Base-by-base conservation (phyloP, 2,797 vertebrate species). In the Rhinogobio ventralis region DNA sequence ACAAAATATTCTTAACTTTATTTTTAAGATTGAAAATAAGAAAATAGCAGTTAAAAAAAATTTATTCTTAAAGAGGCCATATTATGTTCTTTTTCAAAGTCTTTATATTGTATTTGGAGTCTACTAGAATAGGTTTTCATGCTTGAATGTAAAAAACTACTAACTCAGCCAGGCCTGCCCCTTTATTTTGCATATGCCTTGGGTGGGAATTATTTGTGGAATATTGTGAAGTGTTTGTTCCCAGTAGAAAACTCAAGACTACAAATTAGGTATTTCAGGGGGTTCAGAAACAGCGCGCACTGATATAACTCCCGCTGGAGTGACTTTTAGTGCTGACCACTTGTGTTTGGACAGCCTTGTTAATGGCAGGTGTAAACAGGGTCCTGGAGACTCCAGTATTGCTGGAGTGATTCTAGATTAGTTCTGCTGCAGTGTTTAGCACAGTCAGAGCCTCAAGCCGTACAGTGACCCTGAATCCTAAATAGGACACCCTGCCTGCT, bases 401-500 rank as follows among this genome's bases (percentile, higher is more conserved):
- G 46, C 5, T 42, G 49, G 15, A 20, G 55, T 74, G 69, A 74
- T 82, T 74, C 33, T 45, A 51, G 55, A 82, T 72, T 25, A 72
- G 81, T 74, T 82, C 25, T 74, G 60, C 77, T 79, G 81, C 55
- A 46, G 69, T 73, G 81, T 82, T 82, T 30, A 49, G 68, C 28
- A 73, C 55, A 82, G 19, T 36, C 74, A 79, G 67, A 66, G 89
- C 83, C 85, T 57, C 60, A 46, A 55, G 88, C 89, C 85, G 17
- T 8, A 73, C 75, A 87, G 90, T 89, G 91, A 91, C 92, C 90
- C 89, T 39, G 87, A 90, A 92, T 92, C 83, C 87, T 92, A 93
- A 93, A 91, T 93, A 93, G 92, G 92, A 90, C 90, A 84, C 86
- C 76, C 11, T 83, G 71, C 25, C 23, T 25, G 74, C 86, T 91